Conservation (phyloP, 2,113 vertebrate species). For the Takifugu flavidus region DNA sequence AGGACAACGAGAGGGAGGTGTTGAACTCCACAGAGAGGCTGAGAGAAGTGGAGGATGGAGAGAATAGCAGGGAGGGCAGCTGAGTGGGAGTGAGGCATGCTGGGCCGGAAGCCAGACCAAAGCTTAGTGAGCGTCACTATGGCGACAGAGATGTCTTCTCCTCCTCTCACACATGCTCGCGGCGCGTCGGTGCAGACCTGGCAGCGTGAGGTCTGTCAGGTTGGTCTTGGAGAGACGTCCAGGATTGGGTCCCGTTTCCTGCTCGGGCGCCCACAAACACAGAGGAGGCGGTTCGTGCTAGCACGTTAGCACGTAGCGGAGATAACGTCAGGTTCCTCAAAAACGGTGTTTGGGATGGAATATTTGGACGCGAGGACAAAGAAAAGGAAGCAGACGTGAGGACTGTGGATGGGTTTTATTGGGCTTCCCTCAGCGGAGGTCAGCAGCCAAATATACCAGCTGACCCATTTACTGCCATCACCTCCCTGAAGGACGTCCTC, state of each 20-base stretch:
- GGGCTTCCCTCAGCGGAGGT: constrained; percentile 38
- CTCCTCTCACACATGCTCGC: neutral
- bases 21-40: constrained; percentile 19
- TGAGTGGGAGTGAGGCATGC: constrained; percentile 67
- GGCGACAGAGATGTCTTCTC: constrained; percentile 52
- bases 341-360: too few species aligned
- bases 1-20: constrained; percentile 1
- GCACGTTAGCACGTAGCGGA: too few species aligned
- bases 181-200: too few species aligned
- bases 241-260: too few species aligned
- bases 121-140: constrained; percentile 70
- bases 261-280: too few species aligned
- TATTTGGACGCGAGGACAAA: neutral
- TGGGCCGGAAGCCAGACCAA: constrained; percentile 67
- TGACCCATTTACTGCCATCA: constrained; percentile 55
- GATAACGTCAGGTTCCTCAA: neutral
- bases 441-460: constrained; percentile 59
- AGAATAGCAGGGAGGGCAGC: constrained; percentile 35
- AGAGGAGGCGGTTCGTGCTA: too few species aligned
- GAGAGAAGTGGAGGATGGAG: constrained; percentile 29
- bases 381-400: neutral
- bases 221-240: too few species aligned
- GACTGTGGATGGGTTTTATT: constrained; percentile 12
- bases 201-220: too few species aligned
- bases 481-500: constrained; percentile 18